These are phyloP conservation scores for Sinocyclocheilus rhinocerous DNA, from an alignment of 2,113 vertebrate genomes.

Conservation along the genomic window DNA sequence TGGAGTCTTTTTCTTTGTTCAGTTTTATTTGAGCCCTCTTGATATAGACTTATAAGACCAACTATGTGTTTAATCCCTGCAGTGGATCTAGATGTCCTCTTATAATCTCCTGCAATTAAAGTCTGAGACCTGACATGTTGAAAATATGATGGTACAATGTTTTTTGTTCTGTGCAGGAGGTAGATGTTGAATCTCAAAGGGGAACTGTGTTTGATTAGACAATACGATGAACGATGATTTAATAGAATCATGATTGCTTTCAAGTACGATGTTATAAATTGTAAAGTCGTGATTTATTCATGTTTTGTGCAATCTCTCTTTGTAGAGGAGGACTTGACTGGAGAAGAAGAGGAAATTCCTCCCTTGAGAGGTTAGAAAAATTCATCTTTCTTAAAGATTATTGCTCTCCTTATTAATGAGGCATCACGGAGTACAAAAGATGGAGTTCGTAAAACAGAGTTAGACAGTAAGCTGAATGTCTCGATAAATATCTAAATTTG, in stretches of 20 bases:
- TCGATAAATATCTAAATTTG: neutral
- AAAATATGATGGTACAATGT: neutral
- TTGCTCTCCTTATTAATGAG: neutral
- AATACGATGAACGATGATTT: neutral
- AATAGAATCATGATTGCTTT: neutral
- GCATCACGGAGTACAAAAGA: neutral
- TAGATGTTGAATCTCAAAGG: conserved; percentile 1
- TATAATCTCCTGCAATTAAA: neutral
- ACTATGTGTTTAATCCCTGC: neutral
- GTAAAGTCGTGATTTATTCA: conserved; percentile 13
- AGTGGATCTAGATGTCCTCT: neutral
- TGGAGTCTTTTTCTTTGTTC: conserved; percentile 27
- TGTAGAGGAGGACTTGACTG: conserved; percentile 82
- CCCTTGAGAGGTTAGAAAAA: conserved; percentile 76
- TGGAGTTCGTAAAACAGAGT: neutral
- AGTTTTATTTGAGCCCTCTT: neutral
- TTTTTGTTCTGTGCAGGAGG: neutral
- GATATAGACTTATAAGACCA: neutral
- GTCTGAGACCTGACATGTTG: neutral
- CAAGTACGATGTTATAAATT: conserved; percentile 6
- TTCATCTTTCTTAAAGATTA: conserved; percentile 33
- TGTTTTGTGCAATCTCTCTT: conserved; percentile 63
- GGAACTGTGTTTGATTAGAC: conserved; percentile 26
- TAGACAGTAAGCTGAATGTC: neutral
- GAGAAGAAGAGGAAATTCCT: conserved; percentile 88